Evolutionary conservation across 2,797 vertebrate species (phyloP).

Genomic region (Petrocephalus sullivani): DNA sequence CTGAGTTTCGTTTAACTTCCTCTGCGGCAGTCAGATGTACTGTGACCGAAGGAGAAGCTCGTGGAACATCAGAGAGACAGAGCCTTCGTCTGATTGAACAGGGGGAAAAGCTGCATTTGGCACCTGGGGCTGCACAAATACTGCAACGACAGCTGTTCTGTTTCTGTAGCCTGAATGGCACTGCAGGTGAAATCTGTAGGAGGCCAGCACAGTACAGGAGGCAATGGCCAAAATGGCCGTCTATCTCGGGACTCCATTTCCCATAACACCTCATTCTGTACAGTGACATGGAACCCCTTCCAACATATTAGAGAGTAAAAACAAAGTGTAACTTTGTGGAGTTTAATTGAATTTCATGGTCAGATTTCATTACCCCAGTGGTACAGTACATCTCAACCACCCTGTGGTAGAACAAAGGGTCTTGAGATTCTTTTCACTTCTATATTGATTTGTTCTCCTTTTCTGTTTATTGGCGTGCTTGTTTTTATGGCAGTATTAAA

Average conservation of each 20-base stretch:
- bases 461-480: neutral
- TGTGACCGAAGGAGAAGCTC: neutral
- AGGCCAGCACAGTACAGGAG: neutral
- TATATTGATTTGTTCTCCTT: neutral
- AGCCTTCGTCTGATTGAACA: neutral
- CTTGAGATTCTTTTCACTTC: neutral
- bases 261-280: neutral
- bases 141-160: neutral
- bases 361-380: neutral
- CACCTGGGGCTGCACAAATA: neutral
- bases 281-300: neutral
- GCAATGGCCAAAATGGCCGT: neutral
- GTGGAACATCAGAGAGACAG: neutral
- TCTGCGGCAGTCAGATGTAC: neutral
- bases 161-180: neutral
- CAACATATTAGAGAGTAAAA: neutral
- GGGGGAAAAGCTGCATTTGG: neutral
- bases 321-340: neutral
- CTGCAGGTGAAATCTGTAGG: neutral
- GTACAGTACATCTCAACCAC: neutral
- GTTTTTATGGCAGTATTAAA: constrained; percentile 20
- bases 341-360: neutral
- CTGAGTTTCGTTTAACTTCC: neutral
- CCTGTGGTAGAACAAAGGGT: neutral
- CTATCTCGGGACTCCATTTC: neutral